Base-by-base conservation (phyloP, 2,113 vertebrate genomes). In the Nannobrachium achirus region DNA sequence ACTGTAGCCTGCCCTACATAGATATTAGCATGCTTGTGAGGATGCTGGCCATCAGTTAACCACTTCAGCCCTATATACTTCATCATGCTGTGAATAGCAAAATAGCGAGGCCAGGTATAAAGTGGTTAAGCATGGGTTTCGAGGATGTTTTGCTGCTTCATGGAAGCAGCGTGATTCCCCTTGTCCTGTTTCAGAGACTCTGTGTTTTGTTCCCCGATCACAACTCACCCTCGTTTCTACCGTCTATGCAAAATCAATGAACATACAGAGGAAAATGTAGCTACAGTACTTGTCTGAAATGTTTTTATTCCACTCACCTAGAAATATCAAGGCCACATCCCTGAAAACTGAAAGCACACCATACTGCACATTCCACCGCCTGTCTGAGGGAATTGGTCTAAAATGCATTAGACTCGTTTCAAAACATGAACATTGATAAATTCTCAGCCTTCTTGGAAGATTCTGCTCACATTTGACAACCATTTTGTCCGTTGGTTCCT, bases 191-290 rank as follows among this genome's bases (percentile, higher is more conserved):
- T 50, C 38, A 63, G 39, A n/a, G 41, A 61, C 51, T 19, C 55
- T 63, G 46, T n/a, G 67, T 62, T 79, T 76, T 81, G 64, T 76
- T 70, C 72, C 49, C 42, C n/a, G n/a, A 10, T 68, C 18, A 5
- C 71, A 66, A 69, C 79, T 55, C 44, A 51, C 16, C 52, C 63
- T 76, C 55, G 78, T 80, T 38, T 51, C 50, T 57, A 65, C 45
- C 25, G 75, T 75, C 77, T 71, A 68, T 65, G 64, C 79, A 81
- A 74, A 86, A 86, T 88, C 81, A 67, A 83, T 83, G 63, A 61
- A 64, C 19, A 59, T 42, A 50, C 73, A 58, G n/a, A 64, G 18
- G 40, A 63, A 59, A 72, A 53, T 66, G 57, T 49, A 38, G n/a
- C n/a, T n/a, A n/a, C n/a, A n/a, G n/a, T n/a, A n/a, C n/a, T 10